Evolutionary conservation across 2,888 invertebrate species (phyloP), one percentile per base, ranked within the genome.

Genomic region (Falcaria lacertinaria): DNA sequence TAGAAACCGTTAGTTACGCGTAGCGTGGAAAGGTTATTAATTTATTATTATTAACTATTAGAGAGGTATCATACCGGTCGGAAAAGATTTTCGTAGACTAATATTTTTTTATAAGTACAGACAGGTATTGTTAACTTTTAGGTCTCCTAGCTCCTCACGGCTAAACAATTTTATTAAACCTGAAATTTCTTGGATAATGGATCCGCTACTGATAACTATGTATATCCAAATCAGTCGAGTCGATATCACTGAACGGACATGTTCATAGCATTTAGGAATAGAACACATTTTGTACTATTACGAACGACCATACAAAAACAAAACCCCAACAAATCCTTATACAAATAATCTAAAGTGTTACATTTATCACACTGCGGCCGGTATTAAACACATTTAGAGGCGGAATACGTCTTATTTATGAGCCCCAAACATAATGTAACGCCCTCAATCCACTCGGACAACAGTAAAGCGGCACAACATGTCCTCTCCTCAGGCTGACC

Each of bases 401-500:
- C 37, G 22, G 37, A 57, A 64, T 66, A 64, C 67, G 58, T 63
- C 57, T 54, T 61, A 63, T 65, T 64, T 66, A 60, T 48, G 47
- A 33, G 40, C 47, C 48, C 48, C 56, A 47, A 59, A 54, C 54
- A 50, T 50, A 52, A 60, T 66, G 59, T 63, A 54, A 61, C 46
- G 46, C 33, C 46, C 41, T 41, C 43, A 52, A 60, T 54, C 55
- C 55, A 66, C 62, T 56, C 52, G 54, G 62, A 64, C 64, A 62
- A 65, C 64, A 71, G 66, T 69, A 65, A 62, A 60, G 60, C 57
- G 47, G 11, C 28, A 67, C 57, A 56, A 49, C 48, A 43, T 59
- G 64, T 72, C 68, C 71, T 64, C 64, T 66, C 69, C 61, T 41
- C 28, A 19, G 39, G 36, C 36, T 67, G 73, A 78, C 80, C 79